Conservation (phyloP, 2,888 invertebrate species). For the Mamestra brassicae region DNA sequence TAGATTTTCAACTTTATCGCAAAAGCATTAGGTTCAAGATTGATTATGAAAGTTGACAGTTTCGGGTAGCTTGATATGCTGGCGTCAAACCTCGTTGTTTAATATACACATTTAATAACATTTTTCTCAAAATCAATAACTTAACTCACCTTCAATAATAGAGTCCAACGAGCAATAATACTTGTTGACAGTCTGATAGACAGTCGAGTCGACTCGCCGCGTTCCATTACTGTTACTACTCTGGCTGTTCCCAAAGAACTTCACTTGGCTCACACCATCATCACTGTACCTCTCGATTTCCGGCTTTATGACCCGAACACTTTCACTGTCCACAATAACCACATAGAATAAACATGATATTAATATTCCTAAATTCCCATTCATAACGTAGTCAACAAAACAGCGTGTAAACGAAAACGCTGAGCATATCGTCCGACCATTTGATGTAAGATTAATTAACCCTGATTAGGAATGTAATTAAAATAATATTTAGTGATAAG, state of each 20-base stretch:
- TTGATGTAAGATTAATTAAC: slow-evolving; percentile 47
- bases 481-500: slow-evolving; percentile 48
- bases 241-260: background rate
- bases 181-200: slow-evolving; percentile 71
- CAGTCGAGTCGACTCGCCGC: slow-evolving; percentile 61
- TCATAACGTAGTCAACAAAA: slow-evolving; percentile 35
- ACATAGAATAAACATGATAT: slow-evolving; percentile 36
- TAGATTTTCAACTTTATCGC: no score
- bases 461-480: slow-evolving; percentile 52
- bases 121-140: slow-evolving; percentile 5
- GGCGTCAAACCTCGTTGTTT: no score
- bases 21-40: no score
- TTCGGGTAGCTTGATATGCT: no score
- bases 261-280: background rate
- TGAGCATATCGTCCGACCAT: slow-evolving; percentile 33
- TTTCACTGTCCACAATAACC: slow-evolving; percentile 17
- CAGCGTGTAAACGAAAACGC: background rate
- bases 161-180: slow-evolving; percentile 70
- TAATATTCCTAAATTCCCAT: slow-evolving; percentile 40
- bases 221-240: background rate
- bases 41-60: no score
- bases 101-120: background rate
- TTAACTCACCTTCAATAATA: slow-evolving; percentile 61
- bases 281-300: slow-evolving; percentile 21
- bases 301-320: slow-evolving; percentile 11